Base-by-base conservation (phyloP, 2,888 invertebrate species). In the Microplitis deprimator region DNA sequence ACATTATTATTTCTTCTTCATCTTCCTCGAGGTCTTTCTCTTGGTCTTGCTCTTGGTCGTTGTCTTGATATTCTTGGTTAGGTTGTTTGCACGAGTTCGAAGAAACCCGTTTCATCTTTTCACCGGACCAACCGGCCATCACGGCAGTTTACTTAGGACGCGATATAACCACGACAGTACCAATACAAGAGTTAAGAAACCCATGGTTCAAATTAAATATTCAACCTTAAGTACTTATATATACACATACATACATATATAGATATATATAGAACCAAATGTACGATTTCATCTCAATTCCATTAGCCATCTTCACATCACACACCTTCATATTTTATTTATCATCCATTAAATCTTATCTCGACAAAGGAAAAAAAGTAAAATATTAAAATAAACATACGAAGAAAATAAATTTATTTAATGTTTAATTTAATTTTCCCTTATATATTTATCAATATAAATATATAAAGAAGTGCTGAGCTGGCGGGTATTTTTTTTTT, bases 81-180 rank as follows among this genome's bases (percentile, higher is more conserved):
- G 81, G 80, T 82, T 88, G 87, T 88, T 88, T 88, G 88, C 88
- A 87, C 87, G 88, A 87, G 85, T 87, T 87, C 86, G 85, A 88
- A 85, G 86, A 88, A 88, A 88, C 88, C 86, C 87, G 87, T 88
- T 88, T 85, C 84, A 80, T 82, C 81, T 82, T 82, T 81, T 83
- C 82, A 73, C 81, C 76, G 75, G 72, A 73, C 78, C 78, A 82
- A 79, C 80, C 76, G 80, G 79, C 77, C 79, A 76, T 76, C 78
- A 72, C 77, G 77, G 71, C 77, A 75, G 72, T 77, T 75, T 78
- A 78, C 78, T 74, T 78, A 77, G 75, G 79, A 78, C 74, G 20
- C 76, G 77, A 79, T 76, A 79, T 68, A 50, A 50, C 50, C 50
- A 50, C 50, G 72, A 76, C 67, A 68, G 40, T 41, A 61, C 59